Percentiles rank a stretch among this genome's conserved stretches.
Conservation (phyloP, 2,797 vertebrate species). For the Epinephelus malabaricus region DNA sequence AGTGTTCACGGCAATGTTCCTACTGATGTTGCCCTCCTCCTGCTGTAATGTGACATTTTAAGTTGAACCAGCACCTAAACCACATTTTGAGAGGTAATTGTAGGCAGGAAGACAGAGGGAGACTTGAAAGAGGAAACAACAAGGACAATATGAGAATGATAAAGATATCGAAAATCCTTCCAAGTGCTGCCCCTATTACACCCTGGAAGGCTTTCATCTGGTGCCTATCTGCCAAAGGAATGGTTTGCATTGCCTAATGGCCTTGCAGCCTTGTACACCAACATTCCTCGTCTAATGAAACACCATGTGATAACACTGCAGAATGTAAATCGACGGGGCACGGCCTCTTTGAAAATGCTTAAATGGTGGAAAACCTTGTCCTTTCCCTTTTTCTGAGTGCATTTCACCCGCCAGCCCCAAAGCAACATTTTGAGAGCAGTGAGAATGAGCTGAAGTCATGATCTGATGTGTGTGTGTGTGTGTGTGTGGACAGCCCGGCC, state of each 20-base stretch:
- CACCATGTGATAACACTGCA: conserved; percentile 52
- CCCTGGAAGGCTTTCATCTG: conserved; percentile 71
- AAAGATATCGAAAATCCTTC: conserved; percentile 61
- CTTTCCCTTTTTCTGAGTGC: conserved; percentile 12
- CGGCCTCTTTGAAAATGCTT: conserved; percentile 11
- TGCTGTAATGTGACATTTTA: conserved; percentile 56
- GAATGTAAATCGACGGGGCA: conserved; percentile 34
- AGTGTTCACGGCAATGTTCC: conserved; percentile 57
- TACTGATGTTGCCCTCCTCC: conserved; percentile 46
- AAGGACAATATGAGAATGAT: conserved; percentile 56
- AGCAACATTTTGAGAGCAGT: conserved; percentile 25
- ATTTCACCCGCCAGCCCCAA: neutral
- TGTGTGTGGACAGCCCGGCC: conserved; percentile 30
- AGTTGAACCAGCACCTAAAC: conserved; percentile 66
- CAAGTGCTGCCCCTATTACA: conserved; percentile 53
- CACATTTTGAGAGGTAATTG: conserved; percentile 43
- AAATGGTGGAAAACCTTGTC: conserved; percentile 12
- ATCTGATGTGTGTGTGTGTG: conserved; percentile 31
- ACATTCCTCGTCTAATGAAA: conserved; percentile 61
- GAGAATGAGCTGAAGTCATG: conserved; percentile 40
- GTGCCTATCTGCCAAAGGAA: conserved; percentile 68
- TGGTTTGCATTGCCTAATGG: conserved; percentile 57
- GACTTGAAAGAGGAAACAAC: conserved; percentile 64
- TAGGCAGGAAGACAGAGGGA: conserved; percentile 20
- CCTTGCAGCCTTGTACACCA: conserved; percentile 36